phyloP scores from a whole-genome alignment of 2,888 invertebrate genomes.

The Drosophila phalerata region DNA sequence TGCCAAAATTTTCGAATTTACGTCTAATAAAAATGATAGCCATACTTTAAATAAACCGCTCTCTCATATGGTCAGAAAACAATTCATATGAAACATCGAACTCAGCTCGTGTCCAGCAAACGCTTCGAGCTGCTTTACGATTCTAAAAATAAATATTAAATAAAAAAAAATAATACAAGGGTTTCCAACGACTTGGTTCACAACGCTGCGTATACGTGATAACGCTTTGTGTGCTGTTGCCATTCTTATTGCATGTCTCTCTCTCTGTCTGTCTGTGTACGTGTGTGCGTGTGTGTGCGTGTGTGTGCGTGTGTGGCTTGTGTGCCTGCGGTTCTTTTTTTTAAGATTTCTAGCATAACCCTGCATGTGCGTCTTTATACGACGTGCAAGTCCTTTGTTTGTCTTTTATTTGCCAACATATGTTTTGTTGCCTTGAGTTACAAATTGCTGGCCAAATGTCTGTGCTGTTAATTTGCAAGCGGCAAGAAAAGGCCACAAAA shows the following conservation, averaged over 20 bases:
- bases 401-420: constrained; percentile 80
- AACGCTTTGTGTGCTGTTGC: constrained; percentile 37
- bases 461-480: constrained; percentile 59
- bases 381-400: constrained; percentile 66
- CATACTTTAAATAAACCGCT: background rate
- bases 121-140: constrained; percentile 21
- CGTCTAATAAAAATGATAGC: background rate
- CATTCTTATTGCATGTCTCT: constrained; percentile 16
- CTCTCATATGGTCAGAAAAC: constrained; percentile 7
- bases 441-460: constrained; percentile 70
- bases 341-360: constrained; percentile 40
- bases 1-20: too few relatives aligned
- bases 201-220: constrained; percentile 71
- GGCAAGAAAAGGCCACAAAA: constrained; percentile 47
- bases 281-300: constrained; percentile 12
- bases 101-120: constrained; percentile 33
- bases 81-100: constrained; percentile 34
- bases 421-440: constrained; percentile 72
- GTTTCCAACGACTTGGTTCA: constrained; percentile 46
- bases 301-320: constrained; percentile 19
- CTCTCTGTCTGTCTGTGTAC: constrained; percentile 8
- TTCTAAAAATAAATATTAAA: constrained; percentile 62
- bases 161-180: constrained; percentile 23
- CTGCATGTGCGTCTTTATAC: constrained; percentile 44
- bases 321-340: constrained; percentile 52